Base-by-base conservation (phyloP, 2,797 vertebrate genomes). In the Atherinosoma microstoma region DNA sequence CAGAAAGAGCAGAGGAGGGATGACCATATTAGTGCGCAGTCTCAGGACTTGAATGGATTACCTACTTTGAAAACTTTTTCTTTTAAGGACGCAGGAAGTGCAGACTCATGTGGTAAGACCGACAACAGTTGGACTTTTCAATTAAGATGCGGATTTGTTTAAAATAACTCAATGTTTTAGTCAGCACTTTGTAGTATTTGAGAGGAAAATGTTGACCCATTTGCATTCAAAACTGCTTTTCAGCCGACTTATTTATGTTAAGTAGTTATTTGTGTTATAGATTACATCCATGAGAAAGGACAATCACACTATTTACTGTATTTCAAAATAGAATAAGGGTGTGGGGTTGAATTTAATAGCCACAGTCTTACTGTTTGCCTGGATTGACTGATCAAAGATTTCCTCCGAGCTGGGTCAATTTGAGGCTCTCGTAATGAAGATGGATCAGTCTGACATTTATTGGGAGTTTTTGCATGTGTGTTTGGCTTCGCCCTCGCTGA, bases 51-150 rank as follows among this genome's bases (percentile, higher is more conserved):
- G 18, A 57, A 73, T 27, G 49, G 71, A 89, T 59, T 73, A 79
- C 29, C 56, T 42, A 53, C 8, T 80, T 54, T 77, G 5, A 60
- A 24, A n/a, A 47, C 20, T 15, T 20, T 60, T 36, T 18, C 1
- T 67, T 38, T 34, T 24, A 67, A 82, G 42, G 75, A 81, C 51
- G 1, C 0, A 22, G 38, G 58, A 75, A 83, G 77, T 83, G 72
- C 70, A 66, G 45, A 80, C 9, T 12, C 13, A 58, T 69, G 69
- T 63, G 88, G 89, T 92, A 87, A 88, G 84, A 79, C 24, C 22
- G 34, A 56, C 7, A 6, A 2, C 18, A 0, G 7, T 4, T 12
- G 6, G 29, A 10, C 54, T 45, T 67, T 67, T 36, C 13, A 22
- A 3, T 54, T 62, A n/a, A 5, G 6, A 61, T 47, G 8, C 5